Evolutionary conservation across 2,888 invertebrate species (phyloP), one percentile per base, ranked within the genome.

Genomic region (Platycheirus albimanus): DNA sequence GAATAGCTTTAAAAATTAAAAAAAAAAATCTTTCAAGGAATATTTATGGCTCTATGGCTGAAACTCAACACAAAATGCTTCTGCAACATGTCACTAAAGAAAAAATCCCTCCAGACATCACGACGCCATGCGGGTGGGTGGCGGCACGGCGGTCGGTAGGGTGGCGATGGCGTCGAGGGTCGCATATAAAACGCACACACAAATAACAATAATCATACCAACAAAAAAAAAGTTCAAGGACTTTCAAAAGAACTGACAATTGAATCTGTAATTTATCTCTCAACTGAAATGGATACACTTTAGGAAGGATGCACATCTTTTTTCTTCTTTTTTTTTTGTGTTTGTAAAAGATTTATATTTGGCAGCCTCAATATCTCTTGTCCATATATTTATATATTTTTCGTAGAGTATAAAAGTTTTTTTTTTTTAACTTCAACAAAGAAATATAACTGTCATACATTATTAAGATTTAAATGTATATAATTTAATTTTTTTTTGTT

Each of bases 191-290:
- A 11, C 17, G 38, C 56, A 71, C 64, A 43, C 47, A 70, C 11
- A 45, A 54, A 2, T 17, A 52, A 30, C 0, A 41, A 30, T 6
- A 67, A 54, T 24, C 19, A n/a, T n/a, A n/a, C n/a, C n/a, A n/a
- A n/a, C n/a, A 51, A 36, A 5, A 52, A 83, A 81, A 83, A 83
- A 83, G 83, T 83, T 83, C 83, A 83, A 83, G 83, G 83, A 78
- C 83, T 83, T 49, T 41, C 63, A 63, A 56, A 71, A 63, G 49
- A 64, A 67, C 70, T 45, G 28, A 78, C 72, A 78, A 83, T 83
- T 83, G 64, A 83, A 78, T 56, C 52, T 83, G 81, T 67, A 77
- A 83, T 78, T 69, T 83, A 78, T 83, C 67, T 52, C 63, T 45
- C 51, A 61, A 49, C 63, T 28, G 17, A 58, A 69, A 61, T 61